phyloP scores from a whole-genome alignment of 2,113 vertebrate genomes.

The Mormoops blainvillei region DNA sequence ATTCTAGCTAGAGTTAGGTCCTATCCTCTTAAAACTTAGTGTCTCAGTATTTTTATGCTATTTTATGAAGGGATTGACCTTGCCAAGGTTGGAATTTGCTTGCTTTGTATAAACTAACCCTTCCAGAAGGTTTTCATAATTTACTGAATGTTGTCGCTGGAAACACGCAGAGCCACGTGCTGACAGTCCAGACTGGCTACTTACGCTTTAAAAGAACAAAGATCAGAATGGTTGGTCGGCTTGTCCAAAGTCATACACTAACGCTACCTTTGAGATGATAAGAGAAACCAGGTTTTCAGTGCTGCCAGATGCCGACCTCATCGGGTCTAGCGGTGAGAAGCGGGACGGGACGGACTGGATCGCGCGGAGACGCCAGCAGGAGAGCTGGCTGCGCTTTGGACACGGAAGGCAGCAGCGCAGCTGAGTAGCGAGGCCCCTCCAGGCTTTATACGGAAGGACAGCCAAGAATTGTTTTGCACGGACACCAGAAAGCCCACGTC shows the following conservation, averaged over 20 bases:
- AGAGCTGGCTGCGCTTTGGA: neutral
- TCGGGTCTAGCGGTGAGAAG: neutral
- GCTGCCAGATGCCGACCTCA: neutral
- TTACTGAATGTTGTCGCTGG: neutral
- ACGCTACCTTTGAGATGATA: conserved; percentile 14
- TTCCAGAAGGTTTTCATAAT: conserved; percentile 11
- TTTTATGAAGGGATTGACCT: conserved; percentile 49
- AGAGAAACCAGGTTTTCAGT: neutral
- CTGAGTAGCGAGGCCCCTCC: neutral
- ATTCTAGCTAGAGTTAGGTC: neutral
- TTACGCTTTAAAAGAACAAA: conserved; percentile 21
- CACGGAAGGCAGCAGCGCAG: neutral
- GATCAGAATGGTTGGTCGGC: conserved; percentile 8
- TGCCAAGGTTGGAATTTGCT: conserved; percentile 40
- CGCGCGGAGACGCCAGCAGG: neutral
- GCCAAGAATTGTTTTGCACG: neutral
- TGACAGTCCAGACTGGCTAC: neutral
- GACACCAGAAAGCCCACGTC: neutral
- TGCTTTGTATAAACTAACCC: conserved; percentile 15
- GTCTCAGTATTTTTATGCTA: neutral
- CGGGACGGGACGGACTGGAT: neutral
- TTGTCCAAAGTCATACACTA: conserved; percentile 7
- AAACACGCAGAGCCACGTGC: neutral
- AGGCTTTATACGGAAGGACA: neutral
- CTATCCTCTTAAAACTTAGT: neutral